Evolutionary conservation across 1,140 invertebrate genomes (phyloP).

Genomic region (Potamilus streckersoni): DNA sequence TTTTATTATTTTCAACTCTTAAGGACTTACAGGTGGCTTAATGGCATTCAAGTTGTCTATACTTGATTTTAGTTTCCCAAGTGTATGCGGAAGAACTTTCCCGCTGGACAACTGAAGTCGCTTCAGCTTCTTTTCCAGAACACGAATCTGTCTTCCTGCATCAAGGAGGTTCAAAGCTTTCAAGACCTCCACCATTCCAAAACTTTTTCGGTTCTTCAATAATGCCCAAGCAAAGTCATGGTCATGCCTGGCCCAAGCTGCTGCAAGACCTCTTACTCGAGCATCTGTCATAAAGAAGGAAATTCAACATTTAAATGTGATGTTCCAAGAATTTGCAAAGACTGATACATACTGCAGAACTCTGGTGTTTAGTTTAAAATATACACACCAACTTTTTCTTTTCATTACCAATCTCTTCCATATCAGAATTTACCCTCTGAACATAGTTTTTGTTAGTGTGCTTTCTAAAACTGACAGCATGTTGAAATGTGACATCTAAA

Average conservation of each 20-base stretch:
- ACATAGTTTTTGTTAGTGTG: too few relatives aligned
- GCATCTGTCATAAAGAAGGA: slow-evolving; percentile 52
- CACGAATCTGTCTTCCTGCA: slow-evolving; percentile 50
- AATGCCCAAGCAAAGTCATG: slow-evolving; percentile 53
- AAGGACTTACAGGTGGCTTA: slow-evolving; percentile 53
- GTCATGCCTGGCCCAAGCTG: slow-evolving; percentile 63
- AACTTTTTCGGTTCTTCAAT: slow-evolving; percentile 48
- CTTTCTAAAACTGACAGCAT: too few relatives aligned
- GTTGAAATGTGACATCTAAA: too few relatives aligned
- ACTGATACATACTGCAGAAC: too few relatives aligned
- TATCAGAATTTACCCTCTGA: too few relatives aligned
- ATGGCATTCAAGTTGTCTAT: slow-evolving; percentile 60
- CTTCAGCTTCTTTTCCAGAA: slow-evolving; percentile 61
- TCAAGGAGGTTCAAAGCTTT: slow-evolving; percentile 63
- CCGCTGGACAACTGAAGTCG: slow-evolving; percentile 48
- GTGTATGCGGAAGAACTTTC: slow-evolving; percentile 52
- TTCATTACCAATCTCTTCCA: too few relatives aligned
- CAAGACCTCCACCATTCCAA: slow-evolving; percentile 63
- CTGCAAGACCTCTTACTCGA: slow-evolving; percentile 55
- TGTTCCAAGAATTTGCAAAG: too few relatives aligned
- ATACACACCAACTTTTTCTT: too few relatives aligned
- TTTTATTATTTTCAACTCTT: background rate
- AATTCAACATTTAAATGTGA: background rate
- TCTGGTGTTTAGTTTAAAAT: too few relatives aligned
- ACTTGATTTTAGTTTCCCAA: slow-evolving; percentile 61